Conservation (phyloP, 1,140 invertebrate genomes). For the Melipona quadrifasciata region DNA sequence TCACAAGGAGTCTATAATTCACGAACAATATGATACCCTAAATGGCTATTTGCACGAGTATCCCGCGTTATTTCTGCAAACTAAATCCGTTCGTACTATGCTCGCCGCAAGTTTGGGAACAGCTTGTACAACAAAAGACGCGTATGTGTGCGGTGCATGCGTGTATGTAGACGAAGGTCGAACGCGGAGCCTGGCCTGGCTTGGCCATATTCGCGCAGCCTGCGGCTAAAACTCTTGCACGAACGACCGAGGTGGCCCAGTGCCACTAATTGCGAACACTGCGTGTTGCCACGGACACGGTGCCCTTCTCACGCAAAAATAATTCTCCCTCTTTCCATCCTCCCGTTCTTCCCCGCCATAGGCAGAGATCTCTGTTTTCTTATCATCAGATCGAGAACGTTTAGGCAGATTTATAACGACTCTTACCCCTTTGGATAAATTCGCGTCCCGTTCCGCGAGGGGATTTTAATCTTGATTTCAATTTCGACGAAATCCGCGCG, state of each 20-base stretch:
- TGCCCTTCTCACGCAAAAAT: neutral
- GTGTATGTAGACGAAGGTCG: neutral
- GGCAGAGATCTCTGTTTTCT: neutral
- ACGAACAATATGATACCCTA: neutral
- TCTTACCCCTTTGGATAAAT: no score
- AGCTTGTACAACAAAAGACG: neutral
- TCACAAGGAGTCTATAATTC: neutral
- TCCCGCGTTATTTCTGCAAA: neutral
- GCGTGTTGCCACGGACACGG: slow-evolving; percentile 17
- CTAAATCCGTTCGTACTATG: neutral
- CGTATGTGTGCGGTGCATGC: neutral
- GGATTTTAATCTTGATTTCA: no score
- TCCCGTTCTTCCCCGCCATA: no score
- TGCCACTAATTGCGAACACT: slow-evolving; percentile 49
- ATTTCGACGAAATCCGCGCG: no score
- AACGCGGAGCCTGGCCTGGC: neutral
- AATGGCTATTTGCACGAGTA: neutral
- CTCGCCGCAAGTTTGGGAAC: neutral
- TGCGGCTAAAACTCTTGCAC: slow-evolving; percentile 11
- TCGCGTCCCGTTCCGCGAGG: no score
- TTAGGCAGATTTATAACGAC: no score
- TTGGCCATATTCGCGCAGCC: slow-evolving; percentile 24
- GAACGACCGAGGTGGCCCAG: slow-evolving; percentile 36
- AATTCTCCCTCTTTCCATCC: no score
- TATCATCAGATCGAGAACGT: no score